A percentile compares a stretch with the other conserved stretches of the same genome.
phyloP scores from a whole-genome alignment of 2,888 invertebrate genomes.

The Lampropteryx suffumata region DNA sequence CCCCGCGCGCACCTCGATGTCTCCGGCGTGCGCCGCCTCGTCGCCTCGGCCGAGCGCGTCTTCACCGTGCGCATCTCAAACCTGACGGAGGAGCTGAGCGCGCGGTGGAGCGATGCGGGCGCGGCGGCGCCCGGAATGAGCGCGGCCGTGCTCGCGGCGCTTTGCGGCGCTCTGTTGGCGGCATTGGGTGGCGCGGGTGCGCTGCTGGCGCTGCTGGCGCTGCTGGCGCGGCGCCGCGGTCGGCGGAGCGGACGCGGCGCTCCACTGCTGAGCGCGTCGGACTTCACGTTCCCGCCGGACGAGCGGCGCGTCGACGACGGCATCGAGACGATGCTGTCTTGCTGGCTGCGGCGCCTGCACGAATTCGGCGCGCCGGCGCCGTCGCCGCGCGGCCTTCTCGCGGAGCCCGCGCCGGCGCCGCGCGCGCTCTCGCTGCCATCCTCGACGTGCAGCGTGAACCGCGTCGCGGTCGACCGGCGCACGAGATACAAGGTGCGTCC shows the following conservation, averaged over 20 bases:
- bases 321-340: conserved; percentile 93
- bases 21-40: conserved; percentile 27
- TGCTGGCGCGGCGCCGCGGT: conserved; percentile 29
- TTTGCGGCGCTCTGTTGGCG: conserved; percentile 1
- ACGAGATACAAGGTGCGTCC: conserved; percentile 90
- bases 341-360: conserved; percentile 92
- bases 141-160: conserved; percentile 21
- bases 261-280: conserved; percentile 41
- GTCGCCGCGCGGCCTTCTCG: conserved; percentile 82
- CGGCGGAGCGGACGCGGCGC: conserved; percentile 24
- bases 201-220: conserved; percentile 25
- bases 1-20: neutral
- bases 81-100: conserved; percentile 24
- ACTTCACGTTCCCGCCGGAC: conserved; percentile 56
- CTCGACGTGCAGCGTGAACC: conserved; percentile 74
- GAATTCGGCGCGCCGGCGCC: conserved; percentile 92
- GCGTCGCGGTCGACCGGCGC: conserved; percentile 84
- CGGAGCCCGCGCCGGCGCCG: conserved; percentile 84
- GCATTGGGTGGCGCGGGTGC: conserved; percentile 24
- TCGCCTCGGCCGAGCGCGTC: conserved; percentile 35
- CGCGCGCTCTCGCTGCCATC: conserved; percentile 73
- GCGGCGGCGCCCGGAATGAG: conserved; percentile 14
- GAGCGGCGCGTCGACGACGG: conserved; percentile 84
- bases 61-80: conserved; percentile 39
- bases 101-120: conserved; percentile 21